phyloP scores from a whole-genome alignment of 2,797 vertebrate genomes.

The Orestias chungarensis region DNA sequence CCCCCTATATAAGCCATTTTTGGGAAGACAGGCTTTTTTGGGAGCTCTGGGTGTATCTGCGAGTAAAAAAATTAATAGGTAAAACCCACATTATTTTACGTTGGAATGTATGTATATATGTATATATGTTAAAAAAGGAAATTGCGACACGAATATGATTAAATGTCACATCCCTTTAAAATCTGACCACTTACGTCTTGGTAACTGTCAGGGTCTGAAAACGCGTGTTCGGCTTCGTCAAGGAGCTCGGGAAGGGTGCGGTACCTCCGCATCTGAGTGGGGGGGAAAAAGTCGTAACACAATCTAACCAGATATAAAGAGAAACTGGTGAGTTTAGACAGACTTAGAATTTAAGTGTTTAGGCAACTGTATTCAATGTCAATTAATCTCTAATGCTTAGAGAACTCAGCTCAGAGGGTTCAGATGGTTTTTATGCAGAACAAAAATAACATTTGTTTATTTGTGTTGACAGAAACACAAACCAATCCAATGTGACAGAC shows the following conservation, averaged over 20 bases:
- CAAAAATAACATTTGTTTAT: too few species aligned
- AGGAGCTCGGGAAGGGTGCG: not conserved
- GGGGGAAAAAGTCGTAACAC: not conserved
- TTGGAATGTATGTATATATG: too few species aligned
- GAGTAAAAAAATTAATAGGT: not conserved
- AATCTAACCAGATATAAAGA: not conserved
- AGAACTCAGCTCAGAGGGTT: too few species aligned
- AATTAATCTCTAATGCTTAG: too few species aligned
- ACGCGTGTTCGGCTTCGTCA: not conserved
- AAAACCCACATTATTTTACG: conserved; percentile 2
- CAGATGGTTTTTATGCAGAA: too few species aligned
- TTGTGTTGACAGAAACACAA: too few species aligned
- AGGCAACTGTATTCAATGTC: too few species aligned
- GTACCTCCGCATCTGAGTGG: not conserved
- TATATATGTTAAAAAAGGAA: too few species aligned
- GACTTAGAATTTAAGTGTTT: too few species aligned
- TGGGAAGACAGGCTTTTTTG: not conserved
- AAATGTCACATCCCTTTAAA: not conserved
- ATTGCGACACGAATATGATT: too few species aligned
- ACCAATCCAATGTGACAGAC: too few species aligned
- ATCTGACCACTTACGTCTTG: not conserved
- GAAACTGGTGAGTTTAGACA: too few species aligned
- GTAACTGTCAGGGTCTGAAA: not conserved
- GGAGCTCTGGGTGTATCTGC: not conserved
- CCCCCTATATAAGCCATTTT: not conserved